Evolutionary conservation across 2,888 invertebrate species (phyloP).

Genomic region (Tipula vernalis): DNA sequence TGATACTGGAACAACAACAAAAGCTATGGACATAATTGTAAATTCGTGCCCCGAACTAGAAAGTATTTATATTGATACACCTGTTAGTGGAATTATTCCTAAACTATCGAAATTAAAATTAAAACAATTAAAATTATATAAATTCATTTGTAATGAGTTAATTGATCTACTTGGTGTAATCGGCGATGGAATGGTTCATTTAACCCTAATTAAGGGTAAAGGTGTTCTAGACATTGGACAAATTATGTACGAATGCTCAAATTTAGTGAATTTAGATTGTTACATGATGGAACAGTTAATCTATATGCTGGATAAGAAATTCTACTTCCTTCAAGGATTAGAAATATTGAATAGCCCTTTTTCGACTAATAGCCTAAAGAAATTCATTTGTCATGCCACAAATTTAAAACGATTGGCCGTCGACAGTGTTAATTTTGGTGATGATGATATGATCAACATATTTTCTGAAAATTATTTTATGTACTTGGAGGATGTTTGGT

Average conservation of each 20-base stretch:
- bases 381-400: slow-evolving; percentile 46
- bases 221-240: slow-evolving; percentile 47
- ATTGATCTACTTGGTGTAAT: slow-evolving; percentile 42
- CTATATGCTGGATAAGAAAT: slow-evolving; percentile 42
- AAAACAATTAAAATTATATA: slow-evolving; percentile 43
- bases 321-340: slow-evolving; percentile 48
- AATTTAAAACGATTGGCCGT: slow-evolving; percentile 50
- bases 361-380: slow-evolving; percentile 42
- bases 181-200: slow-evolving; percentile 41
- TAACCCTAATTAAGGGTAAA: slow-evolving; percentile 45
- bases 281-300: slow-evolving; percentile 51
- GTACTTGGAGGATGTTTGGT: slow-evolving; percentile 53
- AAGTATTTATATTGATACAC: slow-evolving; percentile 51
- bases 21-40: slow-evolving; percentile 46
- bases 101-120: slow-evolving; percentile 37
- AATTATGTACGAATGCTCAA: slow-evolving; percentile 45
- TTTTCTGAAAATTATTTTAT: slow-evolving; percentile 50
- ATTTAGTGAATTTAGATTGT: slow-evolving; percentile 48
- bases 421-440: slow-evolving; percentile 50
- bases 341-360: slow-evolving; percentile 55
- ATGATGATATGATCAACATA: slow-evolving; percentile 52
- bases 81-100: slow-evolving; percentile 42
- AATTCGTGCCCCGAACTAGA: slow-evolving; percentile 49
- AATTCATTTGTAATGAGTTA: slow-evolving; percentile 48
- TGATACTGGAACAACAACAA: slow-evolving; percentile 47